Evolutionary conservation across 1,140 invertebrate species (phyloP), one percentile per base, ranked within the genome.

Genomic region (Lineus longissimus): DNA sequence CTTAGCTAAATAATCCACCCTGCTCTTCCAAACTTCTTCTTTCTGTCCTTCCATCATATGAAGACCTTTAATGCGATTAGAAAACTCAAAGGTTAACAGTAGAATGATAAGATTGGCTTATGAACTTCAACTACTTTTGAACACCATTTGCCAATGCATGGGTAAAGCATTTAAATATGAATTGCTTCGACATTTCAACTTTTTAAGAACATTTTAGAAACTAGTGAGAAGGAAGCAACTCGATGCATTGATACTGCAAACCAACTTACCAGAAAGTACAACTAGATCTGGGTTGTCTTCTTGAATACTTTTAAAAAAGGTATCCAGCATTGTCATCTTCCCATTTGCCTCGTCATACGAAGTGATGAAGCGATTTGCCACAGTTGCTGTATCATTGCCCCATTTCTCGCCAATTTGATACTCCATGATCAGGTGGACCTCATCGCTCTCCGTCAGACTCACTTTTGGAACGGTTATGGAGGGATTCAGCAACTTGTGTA

Each of bases 341-440:
- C 74, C 69, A 65, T 81, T 83, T 40, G 76, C 81, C 45, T 76
- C 72, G 70, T 84, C 83, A 60, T 82, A 75, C 51, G 79, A 82
- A 33, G 81, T 79, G 55, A 84, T 84, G 63, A 84, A 84, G 25
- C 83, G 70, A 45, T 76, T 84, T 11, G 82, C 81, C 25, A 80
- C 76, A 15, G 81, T 78, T 11, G 80, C 67, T 6, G 70, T 71
- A 62, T 70, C 56, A 41, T 72, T 61, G 4, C 78, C 82, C 70
- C 83, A 81, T 22, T 67, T 71, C 45, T 84, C 80, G 15, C 78
- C 79, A 22, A 80, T 75, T 55, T 76, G 72, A 62, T 82, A 82
- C 57, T 84, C 83, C 71, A 84, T 72, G 64, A 84, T 84, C 7
- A 84, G 73, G 67, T 84, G 83, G 25, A 83, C 67, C 63, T 84